Evolutionary conservation across 2,888 invertebrate species (phyloP).

Genomic region (Xestobium rufovillosum): DNA sequence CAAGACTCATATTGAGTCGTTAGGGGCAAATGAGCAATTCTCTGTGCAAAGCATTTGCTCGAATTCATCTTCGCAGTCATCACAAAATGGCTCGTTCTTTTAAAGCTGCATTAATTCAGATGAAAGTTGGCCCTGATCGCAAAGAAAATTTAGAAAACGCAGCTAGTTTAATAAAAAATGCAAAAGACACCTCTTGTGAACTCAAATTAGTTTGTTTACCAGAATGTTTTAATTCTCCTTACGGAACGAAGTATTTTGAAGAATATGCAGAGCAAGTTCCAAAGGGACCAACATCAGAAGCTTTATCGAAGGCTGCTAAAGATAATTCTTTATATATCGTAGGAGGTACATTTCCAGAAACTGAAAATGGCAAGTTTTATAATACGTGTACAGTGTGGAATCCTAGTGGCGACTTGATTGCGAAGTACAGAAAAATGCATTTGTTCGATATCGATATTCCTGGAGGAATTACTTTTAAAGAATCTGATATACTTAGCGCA

Average conservation of each 20-base stretch:
- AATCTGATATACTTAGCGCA: slow-evolving; percentile 74
- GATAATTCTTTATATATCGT: slow-evolving; percentile 71
- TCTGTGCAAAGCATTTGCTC: too few relatives aligned
- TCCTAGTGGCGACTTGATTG: slow-evolving; percentile 67
- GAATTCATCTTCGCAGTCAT: too few relatives aligned
- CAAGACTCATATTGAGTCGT: too few relatives aligned
- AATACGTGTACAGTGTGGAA: slow-evolving; percentile 89
- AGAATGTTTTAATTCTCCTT: slow-evolving; percentile 94
- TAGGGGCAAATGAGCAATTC: too few relatives aligned
- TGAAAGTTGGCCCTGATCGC: slow-evolving; percentile 70
- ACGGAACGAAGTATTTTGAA: slow-evolving; percentile 76
- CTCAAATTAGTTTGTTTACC: slow-evolving; percentile 63
- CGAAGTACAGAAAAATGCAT: slow-evolving; percentile 83
- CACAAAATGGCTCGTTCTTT: slow-evolving; percentile 15
- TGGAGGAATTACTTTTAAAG: slow-evolving; percentile 85
- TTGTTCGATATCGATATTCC: slow-evolving; percentile 95
- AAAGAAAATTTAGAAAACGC: slow-evolving; percentile 67
- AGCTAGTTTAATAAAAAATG: slow-evolving; percentile 60
- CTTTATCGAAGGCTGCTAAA: slow-evolving; percentile 67
- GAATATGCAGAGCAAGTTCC: slow-evolving; percentile 84
- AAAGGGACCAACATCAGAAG: slow-evolving; percentile 62
- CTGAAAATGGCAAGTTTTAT: slow-evolving; percentile 57
- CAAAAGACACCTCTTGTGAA: slow-evolving; percentile 49
- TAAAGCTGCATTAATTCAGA: slow-evolving; percentile 71
- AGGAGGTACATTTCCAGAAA: slow-evolving; percentile 87